Base-by-base conservation (phyloP, 2,888 invertebrate genomes). In the Scelioninae gen. 1 region DNA sequence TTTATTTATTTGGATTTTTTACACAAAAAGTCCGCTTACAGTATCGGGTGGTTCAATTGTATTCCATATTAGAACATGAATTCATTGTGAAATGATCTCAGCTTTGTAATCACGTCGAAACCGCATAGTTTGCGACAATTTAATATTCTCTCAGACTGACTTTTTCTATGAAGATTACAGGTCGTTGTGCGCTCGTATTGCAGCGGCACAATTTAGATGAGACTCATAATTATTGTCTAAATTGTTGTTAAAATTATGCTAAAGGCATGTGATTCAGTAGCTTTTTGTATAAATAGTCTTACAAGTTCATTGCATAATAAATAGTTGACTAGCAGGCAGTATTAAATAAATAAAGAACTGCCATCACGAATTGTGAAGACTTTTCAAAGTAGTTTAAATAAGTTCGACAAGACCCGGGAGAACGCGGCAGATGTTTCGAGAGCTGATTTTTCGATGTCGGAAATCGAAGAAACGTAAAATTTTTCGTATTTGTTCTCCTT, bases 361-460 rank as follows among this genome's bases (percentile, higher is more conserved):
- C 23, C 65, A 13, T 38, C 23, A 13, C 51, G 31, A 76, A n/a
- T n/a, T n/a, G n/a, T n/a, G n/a, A n/a, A n/a, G n/a, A n/a, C 69
- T 65, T 87, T 85, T 53, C 84, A 78, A 87, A 86, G 86, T 85
- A 85, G 85, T 84, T 84, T 71, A 66, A 65, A 69, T 55, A 84
- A 85, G 71, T 85, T 83, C 66, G 56, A 68, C 71, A 56, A 63
- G 62, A 80, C 43, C 69, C 72, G 68, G 56, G 74, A 72, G 74
- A 79, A 74, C 72, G 68, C 75, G 68, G 66, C 82, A 76, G 75
- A 66, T 76, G 76, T 60, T 76, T 31, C 51, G 6, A 5, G 3
- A 40, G 40, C 3, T 40, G 5, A 40, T 40, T 40, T 40, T 40
- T 40, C n/a, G 9, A n/a, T n/a, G 43, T 43, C 43, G 43, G 11